phyloP scores from a whole-genome alignment of 2,888 invertebrate species.

The Zaprionus bogoriensis region DNA sequence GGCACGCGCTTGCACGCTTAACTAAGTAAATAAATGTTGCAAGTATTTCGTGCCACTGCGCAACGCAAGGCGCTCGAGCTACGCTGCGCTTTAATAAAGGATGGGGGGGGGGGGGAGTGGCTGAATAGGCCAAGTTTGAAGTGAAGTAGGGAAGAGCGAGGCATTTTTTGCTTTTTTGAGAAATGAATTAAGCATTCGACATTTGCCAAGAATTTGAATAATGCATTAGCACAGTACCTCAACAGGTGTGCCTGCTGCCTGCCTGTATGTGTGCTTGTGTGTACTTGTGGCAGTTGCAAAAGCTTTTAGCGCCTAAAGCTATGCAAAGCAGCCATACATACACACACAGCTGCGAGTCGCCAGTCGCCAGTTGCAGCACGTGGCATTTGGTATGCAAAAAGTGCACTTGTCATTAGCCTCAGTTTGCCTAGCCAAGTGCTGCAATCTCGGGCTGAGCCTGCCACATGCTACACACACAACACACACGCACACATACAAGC shows the following conservation, averaged over 20 bases:
- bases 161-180: not conserved
- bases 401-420: conserved; percentile 54
- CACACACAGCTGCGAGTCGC: conserved; percentile 10
- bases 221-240: conserved; percentile 46
- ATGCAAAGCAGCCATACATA: conserved; percentile 51
- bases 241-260: conserved; percentile 65
- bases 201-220: conserved; percentile 56
- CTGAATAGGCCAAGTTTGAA: conserved; percentile 20
- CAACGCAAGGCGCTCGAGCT: conserved; percentile 2
- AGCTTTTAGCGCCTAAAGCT: conserved; percentile 67
- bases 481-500: conserved; percentile 2
- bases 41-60: conserved; percentile 20
- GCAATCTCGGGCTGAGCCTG: conserved; percentile 29
- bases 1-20: conserved; percentile 41
- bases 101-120: conserved; percentile 8
- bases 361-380: conserved; percentile 22
- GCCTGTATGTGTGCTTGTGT: conserved; percentile 9
- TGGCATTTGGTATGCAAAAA: conserved; percentile 41
- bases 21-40: conserved; percentile 68
- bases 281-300: conserved; percentile 30
- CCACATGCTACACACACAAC: conserved; percentile 14
- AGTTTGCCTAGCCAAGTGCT: conserved; percentile 9
- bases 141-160: not conserved
- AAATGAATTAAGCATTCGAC: conserved; percentile 49
- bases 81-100: conserved; percentile 56